phyloP scores from a whole-genome alignment of 2,797 vertebrate genomes.

The Hybognathus amarus region DNA sequence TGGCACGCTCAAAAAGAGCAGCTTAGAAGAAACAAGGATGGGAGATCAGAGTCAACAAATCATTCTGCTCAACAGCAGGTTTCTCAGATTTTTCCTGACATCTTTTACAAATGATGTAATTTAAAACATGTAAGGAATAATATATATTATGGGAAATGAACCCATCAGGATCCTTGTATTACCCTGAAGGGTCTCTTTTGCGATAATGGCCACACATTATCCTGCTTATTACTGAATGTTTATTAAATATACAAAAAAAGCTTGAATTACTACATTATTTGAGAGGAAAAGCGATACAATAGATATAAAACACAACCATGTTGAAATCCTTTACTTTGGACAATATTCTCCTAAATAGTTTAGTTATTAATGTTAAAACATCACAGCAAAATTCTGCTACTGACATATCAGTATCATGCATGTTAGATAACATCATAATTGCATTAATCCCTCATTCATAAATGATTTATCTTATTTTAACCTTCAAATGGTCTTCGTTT shows the following conservation, averaged over 20 bases:
- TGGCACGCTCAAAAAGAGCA: slow-evolving; percentile 74
- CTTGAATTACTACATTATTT: neutral
- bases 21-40: slow-evolving; percentile 56
- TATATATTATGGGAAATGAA: neutral
- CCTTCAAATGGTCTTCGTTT: too few relatives aligned
- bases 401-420: neutral
- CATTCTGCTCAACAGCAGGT: slow-evolving; percentile 30
- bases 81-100: neutral
- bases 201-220: neutral
- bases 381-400: neutral
- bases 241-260: neutral
- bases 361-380: neutral
- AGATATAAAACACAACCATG: neutral
- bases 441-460: neutral
- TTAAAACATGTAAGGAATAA: neutral
- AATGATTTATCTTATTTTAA: neutral
- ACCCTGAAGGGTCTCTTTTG: neutral
- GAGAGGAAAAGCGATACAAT: neutral
- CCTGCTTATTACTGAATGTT: neutral
- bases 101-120: neutral
- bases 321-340: neutral
- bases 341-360: neutral
- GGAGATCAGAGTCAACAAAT: slow-evolving; percentile 40
- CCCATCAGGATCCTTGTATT: neutral
- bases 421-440: neutral